Evolutionary conservation across 2,797 vertebrate species (phyloP).

Genomic region (Molossus alvarezi): DNA sequence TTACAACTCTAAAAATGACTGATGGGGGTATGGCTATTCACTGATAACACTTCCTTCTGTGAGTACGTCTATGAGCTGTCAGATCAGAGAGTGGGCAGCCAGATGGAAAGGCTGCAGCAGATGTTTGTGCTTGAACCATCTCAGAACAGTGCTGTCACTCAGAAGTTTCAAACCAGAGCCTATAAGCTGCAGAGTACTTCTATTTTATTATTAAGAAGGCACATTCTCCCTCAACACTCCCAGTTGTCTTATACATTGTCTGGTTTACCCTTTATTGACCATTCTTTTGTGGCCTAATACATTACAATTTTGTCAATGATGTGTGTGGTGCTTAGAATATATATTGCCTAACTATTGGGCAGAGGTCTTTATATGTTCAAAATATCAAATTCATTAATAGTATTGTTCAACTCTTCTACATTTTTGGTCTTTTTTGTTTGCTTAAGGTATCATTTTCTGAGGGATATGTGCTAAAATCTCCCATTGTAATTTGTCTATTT

Average conservation of each 20-base stretch:
- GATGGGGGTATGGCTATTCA: background rate
- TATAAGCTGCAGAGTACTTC: background rate
- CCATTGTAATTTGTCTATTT: background rate
- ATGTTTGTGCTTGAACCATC: background rate
- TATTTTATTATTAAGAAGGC: background rate
- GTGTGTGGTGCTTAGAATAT: background rate
- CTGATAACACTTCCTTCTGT: background rate
- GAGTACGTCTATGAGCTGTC: background rate
- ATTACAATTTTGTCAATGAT: background rate
- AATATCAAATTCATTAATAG: background rate
- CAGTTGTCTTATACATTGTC: background rate
- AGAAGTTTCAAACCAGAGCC: background rate
- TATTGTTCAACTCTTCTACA: background rate
- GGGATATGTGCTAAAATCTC: background rate
- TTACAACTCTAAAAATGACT: background rate
- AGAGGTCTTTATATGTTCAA: background rate
- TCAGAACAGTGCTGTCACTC: background rate
- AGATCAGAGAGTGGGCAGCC: background rate
- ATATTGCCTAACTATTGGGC: background rate
- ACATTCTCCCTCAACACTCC: background rate
- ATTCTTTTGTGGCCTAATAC: background rate
- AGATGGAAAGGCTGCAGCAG: background rate
- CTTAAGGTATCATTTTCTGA: conserved; percentile 17
- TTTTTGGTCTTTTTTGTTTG: background rate
- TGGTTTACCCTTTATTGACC: background rate